These are phyloP conservation scores for Sarcophaga variegata DNA, from an alignment of 2,888 invertebrate species.

Conservation along the genomic window DNA sequence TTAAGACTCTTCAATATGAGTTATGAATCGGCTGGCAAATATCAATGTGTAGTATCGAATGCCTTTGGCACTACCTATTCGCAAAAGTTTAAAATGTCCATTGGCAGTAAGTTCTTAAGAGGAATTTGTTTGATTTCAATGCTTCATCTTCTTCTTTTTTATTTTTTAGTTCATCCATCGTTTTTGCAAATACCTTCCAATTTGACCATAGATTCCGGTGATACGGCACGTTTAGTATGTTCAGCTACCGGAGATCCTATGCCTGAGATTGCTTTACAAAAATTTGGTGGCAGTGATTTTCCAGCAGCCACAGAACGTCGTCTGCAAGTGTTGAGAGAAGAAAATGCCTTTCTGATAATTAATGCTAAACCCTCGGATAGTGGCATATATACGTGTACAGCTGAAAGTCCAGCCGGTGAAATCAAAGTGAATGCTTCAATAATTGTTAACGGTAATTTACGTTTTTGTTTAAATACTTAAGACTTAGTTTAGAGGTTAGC, in stretches of 20 bases:
- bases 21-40: constrained; percentile 92
- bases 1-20: constrained; percentile 89
- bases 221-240: constrained; percentile 94
- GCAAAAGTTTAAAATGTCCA: constrained; percentile 91
- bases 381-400: constrained; percentile 96
- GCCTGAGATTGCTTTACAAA: constrained; percentile 95
- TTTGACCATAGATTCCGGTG: constrained; percentile 92
- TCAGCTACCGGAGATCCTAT: constrained; percentile 93
- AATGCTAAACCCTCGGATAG: constrained; percentile 94
- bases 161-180: constrained; percentile 88
- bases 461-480: too few relatives aligned
- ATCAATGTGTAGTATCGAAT: constrained; percentile 96
- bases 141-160: constrained; percentile 23
- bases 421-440: constrained; percentile 93
- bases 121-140: background rate
- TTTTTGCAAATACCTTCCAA: constrained; percentile 93
- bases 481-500: too few relatives aligned
- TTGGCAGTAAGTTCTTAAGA: constrained; percentile 85
- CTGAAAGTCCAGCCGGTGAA: constrained; percentile 93
- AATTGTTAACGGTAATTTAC: constrained; percentile 84
- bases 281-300: constrained; percentile 96
- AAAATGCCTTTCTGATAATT: constrained; percentile 96
- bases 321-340: constrained; percentile 95
- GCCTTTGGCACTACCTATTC: constrained; percentile 95
- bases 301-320: constrained; percentile 96